phyloP scores from a whole-genome alignment of 2,888 invertebrate species.

The Agonopterix arenella region DNA sequence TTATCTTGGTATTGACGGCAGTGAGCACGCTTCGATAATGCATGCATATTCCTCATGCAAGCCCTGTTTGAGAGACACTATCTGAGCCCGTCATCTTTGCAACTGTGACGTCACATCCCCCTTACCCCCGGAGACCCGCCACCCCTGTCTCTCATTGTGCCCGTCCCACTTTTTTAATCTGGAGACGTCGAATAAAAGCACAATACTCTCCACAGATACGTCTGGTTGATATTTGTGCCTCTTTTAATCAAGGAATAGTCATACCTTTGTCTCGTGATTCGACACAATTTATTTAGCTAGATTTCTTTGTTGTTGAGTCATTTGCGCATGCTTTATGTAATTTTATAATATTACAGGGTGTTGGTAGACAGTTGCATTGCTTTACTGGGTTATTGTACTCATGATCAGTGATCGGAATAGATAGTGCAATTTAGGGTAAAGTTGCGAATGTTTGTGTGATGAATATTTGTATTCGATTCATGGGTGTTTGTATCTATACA shows the following conservation, averaged over 20 bases:
- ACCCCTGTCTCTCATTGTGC: conserved; percentile 48
- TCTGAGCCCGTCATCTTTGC: conserved; percentile 43
- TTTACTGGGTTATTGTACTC: no score
- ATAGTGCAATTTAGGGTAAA: no score
- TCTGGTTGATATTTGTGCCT: conserved; percentile 49
- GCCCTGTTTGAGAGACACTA: conserved; percentile 29
- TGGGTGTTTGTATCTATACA: no score
- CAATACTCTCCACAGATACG: conserved; percentile 54
- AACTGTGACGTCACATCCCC: conserved; percentile 51
- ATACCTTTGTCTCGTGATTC: conserved; percentile 18
- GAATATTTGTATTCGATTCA: no score
- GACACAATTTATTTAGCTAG: conserved; percentile 6
- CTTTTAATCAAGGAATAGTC: conserved; percentile 52
- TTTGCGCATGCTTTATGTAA: no score
- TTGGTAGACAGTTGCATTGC: no score
- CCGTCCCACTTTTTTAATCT: conserved; percentile 69
- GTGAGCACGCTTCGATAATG: background rate
- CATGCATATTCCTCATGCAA: conserved; percentile 4
- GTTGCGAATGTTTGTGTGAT: no score
- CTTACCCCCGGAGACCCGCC: conserved; percentile 34
- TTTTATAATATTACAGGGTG: no score
- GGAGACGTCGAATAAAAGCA: conserved; percentile 66
- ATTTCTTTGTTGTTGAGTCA: background rate
- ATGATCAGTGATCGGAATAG: no score
- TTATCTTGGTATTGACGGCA: background rate